A percentile compares a stretch with the other conserved stretches of the same genome.
Conservation (phyloP, 35 echinoderm and acorn worm genomes). For the Diadema setosum region DNA sequence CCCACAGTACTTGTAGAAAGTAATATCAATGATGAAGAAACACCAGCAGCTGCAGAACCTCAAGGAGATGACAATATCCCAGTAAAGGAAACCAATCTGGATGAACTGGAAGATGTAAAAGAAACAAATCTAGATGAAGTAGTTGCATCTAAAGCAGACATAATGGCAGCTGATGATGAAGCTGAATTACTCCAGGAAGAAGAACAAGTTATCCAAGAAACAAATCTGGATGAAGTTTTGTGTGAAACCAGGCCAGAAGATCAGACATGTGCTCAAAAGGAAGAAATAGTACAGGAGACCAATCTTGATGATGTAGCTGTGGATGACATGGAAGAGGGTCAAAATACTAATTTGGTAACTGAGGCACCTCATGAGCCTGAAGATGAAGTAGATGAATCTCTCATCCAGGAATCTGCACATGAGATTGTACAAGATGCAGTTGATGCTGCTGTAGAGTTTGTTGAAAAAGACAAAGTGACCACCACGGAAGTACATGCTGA, state of each 20-base stretch:
- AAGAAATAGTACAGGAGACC: not conserved
- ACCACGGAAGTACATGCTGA: not conserved
- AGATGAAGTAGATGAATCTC: not conserved
- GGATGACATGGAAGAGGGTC: not conserved
- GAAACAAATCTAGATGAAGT: not conserved
- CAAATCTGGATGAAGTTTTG: not conserved
- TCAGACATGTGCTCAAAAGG: not conserved
- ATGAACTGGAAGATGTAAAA: not conserved
- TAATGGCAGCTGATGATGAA: not conserved
- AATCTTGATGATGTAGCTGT: not conserved
- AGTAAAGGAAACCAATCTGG: not conserved
- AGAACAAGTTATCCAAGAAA: not conserved
- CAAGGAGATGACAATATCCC: too few species aligned
- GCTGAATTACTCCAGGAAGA: not conserved
- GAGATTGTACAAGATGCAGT: slow-evolving; percentile 5
- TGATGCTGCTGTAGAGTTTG: not conserved
- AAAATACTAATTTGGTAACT: not conserved
- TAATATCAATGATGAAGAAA: too few species aligned
- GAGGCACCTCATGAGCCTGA: not conserved
- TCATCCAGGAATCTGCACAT: not conserved
- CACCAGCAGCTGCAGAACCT: not conserved
- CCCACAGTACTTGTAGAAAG: too few species aligned
- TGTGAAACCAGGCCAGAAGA: not conserved
- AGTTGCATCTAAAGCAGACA: not conserved
- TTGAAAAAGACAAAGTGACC: not conserved